Conservation (phyloP, 2,113 vertebrate species). For the Seriola rivoliana region DNA sequence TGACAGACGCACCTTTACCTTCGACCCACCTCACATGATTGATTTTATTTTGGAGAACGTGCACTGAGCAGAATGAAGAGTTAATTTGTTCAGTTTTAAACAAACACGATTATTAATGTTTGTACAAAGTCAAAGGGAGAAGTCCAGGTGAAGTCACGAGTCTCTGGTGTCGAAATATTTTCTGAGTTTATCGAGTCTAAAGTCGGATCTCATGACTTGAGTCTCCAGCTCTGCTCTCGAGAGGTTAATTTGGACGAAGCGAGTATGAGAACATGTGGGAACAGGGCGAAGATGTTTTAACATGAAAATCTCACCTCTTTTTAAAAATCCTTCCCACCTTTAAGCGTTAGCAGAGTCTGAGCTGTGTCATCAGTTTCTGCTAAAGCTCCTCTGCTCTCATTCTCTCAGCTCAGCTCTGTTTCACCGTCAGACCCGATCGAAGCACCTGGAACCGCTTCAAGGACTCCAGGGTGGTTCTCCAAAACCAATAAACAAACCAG, state of each 20-base stretch:
- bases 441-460: conserved; percentile 73
- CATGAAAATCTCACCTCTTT: conserved; percentile 17
- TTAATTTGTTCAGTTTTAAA: background rate
- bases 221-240: background rate
- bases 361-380: conserved; percentile 73
- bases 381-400: conserved; percentile 50
- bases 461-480: conserved; percentile 70
- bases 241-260: conserved; percentile 10
- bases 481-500: conserved; percentile 74
- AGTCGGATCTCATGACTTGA: background rate
- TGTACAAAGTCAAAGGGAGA: background rate
- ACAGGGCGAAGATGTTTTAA: conserved; percentile 7
- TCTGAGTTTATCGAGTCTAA: background rate
- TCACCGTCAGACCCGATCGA: conserved; percentile 59
- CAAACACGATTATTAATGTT: no score
- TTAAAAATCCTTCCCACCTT: conserved; percentile 45
- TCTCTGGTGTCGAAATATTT: background rate
- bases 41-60: background rate
- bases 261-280: background rate
- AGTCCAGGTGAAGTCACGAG: background rate
- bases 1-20: no score
- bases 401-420: conserved; percentile 50
- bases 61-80: background rate
- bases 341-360: conserved; percentile 33
- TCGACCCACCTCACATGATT: no score